Conservation (phyloP, 92 coral and sea anemone genomes). For the Parazoanthus darwini region DNA sequence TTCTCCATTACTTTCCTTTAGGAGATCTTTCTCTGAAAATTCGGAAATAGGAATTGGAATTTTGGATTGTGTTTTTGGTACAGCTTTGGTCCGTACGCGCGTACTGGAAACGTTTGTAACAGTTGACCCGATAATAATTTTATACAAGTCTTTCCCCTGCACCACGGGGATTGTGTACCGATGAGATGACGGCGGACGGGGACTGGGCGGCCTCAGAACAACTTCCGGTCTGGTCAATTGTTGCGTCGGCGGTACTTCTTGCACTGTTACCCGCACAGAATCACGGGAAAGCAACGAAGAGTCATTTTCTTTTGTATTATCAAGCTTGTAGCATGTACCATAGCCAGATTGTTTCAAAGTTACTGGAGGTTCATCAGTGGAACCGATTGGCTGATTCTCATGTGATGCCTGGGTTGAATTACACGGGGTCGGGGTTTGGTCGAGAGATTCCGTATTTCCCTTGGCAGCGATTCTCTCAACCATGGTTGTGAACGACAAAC, state of each 20-base stretch:
- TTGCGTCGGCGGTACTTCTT: neutral
- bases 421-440: conserved; percentile 28
- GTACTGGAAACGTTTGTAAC: conserved; percentile 8
- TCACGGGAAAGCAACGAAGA: neutral
- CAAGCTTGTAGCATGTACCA: conserved; percentile 5
- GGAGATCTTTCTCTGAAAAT: conserved; percentile 1
- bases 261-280: neutral
- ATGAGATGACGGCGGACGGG: conserved; percentile 37
- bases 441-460: conserved; percentile 15
- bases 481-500: conserved; percentile 40
- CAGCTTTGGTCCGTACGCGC: conserved; percentile 26
- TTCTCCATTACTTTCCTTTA: neutral
- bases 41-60: conserved; percentile 33
- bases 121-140: conserved; percentile 37
- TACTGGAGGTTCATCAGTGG: conserved; percentile 3
- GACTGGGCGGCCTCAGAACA: conserved; percentile 28
- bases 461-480: conserved; percentile 40
- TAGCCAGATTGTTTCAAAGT: conserved; percentile 32
- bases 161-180: conserved; percentile 45
- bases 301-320: neutral
- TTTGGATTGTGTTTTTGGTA: conserved; percentile 12
- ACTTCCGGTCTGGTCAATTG: conserved; percentile 5
- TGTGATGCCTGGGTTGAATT: neutral
- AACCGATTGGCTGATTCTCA: neutral
- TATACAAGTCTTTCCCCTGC: conserved; percentile 41